A percentile compares a stretch with the other conserved stretches of the same genome.
Evolutionary conservation across 2,888 invertebrate genomes (phyloP).

Genomic region (Glomeris marginata): DNA sequence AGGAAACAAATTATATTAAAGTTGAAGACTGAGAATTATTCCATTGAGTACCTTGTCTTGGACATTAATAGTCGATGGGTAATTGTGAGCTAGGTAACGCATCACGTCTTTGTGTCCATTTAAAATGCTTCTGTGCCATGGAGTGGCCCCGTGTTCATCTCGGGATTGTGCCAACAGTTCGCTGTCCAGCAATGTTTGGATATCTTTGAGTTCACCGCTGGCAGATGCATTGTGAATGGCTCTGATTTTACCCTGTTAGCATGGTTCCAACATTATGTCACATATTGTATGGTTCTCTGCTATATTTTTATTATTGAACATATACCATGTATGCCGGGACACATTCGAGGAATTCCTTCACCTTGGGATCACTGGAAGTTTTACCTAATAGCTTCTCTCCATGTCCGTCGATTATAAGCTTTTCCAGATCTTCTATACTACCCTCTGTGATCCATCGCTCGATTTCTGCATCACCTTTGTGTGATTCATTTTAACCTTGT

Average conservation of each 20-base stretch:
- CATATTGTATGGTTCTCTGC: not conserved
- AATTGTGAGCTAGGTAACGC: slow-evolving; percentile 21
- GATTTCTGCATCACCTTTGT: slow-evolving; percentile 12
- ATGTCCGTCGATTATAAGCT: slow-evolving; percentile 23
- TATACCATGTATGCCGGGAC: slow-evolving; percentile 23
- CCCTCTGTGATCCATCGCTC: slow-evolving; percentile 21
- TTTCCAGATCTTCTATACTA: slow-evolving; percentile 21
- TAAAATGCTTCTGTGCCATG: slow-evolving; percentile 22
- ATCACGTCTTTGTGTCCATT: slow-evolving; percentile 21
- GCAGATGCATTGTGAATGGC: slow-evolving; percentile 72
- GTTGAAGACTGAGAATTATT: not conserved
- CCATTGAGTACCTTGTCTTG: slow-evolving; percentile 25
- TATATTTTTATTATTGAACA: not conserved
- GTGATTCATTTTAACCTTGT: slow-evolving; percentile 4
- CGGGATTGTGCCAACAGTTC: slow-evolving; percentile 34
- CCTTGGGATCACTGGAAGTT: slow-evolving; percentile 18
- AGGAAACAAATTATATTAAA: not conserved
- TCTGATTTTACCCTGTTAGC: slow-evolving; percentile 63
- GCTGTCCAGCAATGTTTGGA: slow-evolving; percentile 64
- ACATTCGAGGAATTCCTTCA: slow-evolving; percentile 22
- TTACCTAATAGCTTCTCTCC: slow-evolving; percentile 21
- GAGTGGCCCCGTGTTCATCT: slow-evolving; percentile 22
- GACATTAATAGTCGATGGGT: slow-evolving; percentile 29
- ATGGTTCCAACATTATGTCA: slow-evolving; percentile 16
- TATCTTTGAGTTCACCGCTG: slow-evolving; percentile 65